Percentiles rank a stretch among this genome's conserved stretches.
phyloP scores from a whole-genome alignment of 2,888 invertebrate species.

The Cerastis rubricosa region DNA sequence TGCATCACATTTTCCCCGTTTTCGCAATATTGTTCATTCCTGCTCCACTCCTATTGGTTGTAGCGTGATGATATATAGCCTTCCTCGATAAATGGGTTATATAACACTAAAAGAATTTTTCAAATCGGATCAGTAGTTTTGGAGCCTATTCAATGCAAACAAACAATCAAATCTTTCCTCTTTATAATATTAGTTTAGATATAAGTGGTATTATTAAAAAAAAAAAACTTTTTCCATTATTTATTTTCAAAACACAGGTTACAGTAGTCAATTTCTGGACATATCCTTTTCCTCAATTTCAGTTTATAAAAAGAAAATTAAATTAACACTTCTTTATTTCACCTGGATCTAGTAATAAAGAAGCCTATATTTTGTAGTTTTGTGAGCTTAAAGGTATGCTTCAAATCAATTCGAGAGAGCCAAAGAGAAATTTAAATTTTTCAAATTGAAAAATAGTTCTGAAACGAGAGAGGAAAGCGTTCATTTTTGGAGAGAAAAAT shows the following conservation, averaged over 20 bases:
- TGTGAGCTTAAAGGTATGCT: constrained; percentile 6
- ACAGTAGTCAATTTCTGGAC: not conserved
- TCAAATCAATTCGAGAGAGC: constrained; percentile 39
- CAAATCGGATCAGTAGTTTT: too few species aligned
- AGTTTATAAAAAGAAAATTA: not conserved
- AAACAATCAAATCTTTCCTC: too few species aligned
- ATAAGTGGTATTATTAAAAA: not conserved
- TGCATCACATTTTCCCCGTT: too few species aligned
- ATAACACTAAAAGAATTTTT: too few species aligned
- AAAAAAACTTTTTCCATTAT: not conserved
- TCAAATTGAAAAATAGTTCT: constrained; percentile 49
- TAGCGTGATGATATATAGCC: too few species aligned
- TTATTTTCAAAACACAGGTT: too few species aligned
- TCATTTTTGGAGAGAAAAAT: constrained; percentile 19
- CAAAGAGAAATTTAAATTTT: constrained; percentile 36
- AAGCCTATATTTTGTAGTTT: constrained; percentile 11
- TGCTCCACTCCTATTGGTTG: too few species aligned
- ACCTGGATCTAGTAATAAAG: not conserved
- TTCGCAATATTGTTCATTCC: too few species aligned
- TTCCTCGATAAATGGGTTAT: too few species aligned
- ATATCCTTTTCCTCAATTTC: not conserved
- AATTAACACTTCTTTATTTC: not conserved
- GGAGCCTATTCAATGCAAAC: too few species aligned
- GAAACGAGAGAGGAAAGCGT: constrained; percentile 10
- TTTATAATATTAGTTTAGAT: too few species aligned